These are phyloP conservation scores for Lamproptera curius DNA, from an alignment of 2,888 invertebrate genomes.

Conservation along the genomic window DNA sequence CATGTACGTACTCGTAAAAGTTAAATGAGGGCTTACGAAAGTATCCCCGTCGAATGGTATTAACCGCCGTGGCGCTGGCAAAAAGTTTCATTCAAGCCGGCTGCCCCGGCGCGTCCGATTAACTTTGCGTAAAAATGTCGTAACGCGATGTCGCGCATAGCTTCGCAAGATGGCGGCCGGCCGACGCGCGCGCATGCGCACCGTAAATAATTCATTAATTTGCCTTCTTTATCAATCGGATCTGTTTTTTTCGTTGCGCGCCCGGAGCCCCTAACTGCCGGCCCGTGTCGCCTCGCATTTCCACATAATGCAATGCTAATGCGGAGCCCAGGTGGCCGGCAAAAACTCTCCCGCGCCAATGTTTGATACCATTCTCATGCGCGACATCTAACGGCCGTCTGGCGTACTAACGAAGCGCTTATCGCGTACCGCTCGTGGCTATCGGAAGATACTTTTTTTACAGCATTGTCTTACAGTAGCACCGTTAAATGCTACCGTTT, in stretches of 20 bases:
- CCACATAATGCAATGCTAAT: constrained; percentile 39
- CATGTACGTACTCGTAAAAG: constrained; percentile 6
- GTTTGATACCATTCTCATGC: constrained; percentile 30
- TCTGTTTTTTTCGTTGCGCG: constrained; percentile 18
- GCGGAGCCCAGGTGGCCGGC: constrained; percentile 33
- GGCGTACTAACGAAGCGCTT: constrained; percentile 22
- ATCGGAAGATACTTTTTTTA: constrained; percentile 12
- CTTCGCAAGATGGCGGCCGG: constrained; percentile 23
- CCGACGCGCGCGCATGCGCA: constrained; percentile 29
- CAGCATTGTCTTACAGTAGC: neutral
- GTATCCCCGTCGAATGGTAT: constrained; percentile 1
- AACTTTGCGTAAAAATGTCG: constrained; percentile 20
- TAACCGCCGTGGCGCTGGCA: neutral
- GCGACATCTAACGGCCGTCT: constrained; percentile 25
- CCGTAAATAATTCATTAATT: constrained; percentile 53
- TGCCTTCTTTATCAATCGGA: constrained; percentile 36
- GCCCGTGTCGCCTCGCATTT: constrained; percentile 25
- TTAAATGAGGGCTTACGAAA: constrained; percentile 1
- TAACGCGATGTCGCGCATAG: constrained; percentile 20
- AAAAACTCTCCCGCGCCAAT: constrained; percentile 30
- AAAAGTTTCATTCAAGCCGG: constrained; percentile 21
- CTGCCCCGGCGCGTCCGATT: constrained; percentile 8
- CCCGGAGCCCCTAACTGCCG: constrained; percentile 23
- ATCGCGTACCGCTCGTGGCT: constrained; percentile 4
- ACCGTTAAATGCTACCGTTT: too few species aligned